These are phyloP conservation scores for Mesochorus sp. DNA, from an alignment of 2,888 invertebrate species.

Conservation along the genomic window DNA sequence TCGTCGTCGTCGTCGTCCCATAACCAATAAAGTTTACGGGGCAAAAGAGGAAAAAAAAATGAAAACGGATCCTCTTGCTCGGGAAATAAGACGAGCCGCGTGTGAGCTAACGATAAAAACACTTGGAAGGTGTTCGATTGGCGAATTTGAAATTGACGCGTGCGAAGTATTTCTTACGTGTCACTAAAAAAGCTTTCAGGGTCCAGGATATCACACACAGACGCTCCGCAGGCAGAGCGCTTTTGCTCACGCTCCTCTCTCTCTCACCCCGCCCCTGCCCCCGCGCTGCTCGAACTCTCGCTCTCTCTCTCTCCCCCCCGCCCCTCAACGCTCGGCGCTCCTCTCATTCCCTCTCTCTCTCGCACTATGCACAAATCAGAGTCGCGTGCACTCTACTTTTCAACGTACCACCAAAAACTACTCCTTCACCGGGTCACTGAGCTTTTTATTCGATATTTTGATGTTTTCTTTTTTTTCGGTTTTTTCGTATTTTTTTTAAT, in stretches of 20 bases:
- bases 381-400: constrained; percentile 52
- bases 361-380: constrained; percentile 42
- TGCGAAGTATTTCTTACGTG: constrained; percentile 52
- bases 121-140: neutral
- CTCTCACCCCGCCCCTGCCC: constrained; percentile 21
- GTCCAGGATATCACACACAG: constrained; percentile 59
- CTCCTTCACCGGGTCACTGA: constrained; percentile 5
- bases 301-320: constrained; percentile 30
- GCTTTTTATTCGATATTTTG: neutral
- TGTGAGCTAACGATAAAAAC: constrained; percentile 1
- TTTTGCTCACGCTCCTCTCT: constrained; percentile 44
- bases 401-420: constrained; percentile 17
- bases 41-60: constrained; percentile 18
- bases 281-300: constrained; percentile 1
- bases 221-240: constrained; percentile 49
- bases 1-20: constrained; percentile 57
- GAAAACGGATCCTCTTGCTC: neutral
- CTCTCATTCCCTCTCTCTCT: constrained; percentile 1
- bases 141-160: constrained; percentile 37
- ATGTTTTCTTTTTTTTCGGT: neutral
- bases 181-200: constrained; percentile 48
- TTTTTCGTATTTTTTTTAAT: too few relatives aligned
- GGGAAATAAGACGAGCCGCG: constrained; percentile 2
- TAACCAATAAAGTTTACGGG: constrained; percentile 65
- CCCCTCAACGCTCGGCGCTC: constrained; percentile 44